Base-by-base conservation (phyloP, 2,797 vertebrate species). In the Microchirus variegatus region DNA sequence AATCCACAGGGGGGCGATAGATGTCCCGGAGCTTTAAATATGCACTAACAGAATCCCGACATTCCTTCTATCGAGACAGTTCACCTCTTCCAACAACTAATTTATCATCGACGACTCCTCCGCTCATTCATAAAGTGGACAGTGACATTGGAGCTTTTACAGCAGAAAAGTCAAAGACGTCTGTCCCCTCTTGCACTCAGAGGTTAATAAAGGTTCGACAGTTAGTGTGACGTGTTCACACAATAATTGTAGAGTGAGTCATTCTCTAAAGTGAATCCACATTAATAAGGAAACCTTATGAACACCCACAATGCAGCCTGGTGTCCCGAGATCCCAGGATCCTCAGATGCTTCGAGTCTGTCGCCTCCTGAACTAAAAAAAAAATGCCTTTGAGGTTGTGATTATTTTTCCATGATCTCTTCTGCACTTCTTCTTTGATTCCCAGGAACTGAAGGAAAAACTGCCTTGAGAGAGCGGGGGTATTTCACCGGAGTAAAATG, bases 141-240 rank as follows among this genome's bases (percentile, higher is more conserved):
- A 38, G 67, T 0, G 17, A 72, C 55, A 75, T 53, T 57, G 42
- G 60, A 38, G 43, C 57, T 18, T 31, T 81, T 65, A 75, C 64
- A 67, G 65, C 59, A 61, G 67, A 53, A 35, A 59, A 67, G 65
- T 41, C 63, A n/a, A 35, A 64, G 54, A 59, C 2, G 17, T 61
- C 46, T 63, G 63, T 44, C 53, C 57, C 35, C 15, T 57, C 26
- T 37, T 65, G 70, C 75, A 65, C 67, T 73, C 55, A 65, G 42
- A 71, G 75, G 70, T 77, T 71, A 69, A 82, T 83, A 79, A 79
- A 81, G 62, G 74, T 44, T n/a, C n/a, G n/a, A 48, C 63, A 64
- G 63, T 78, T 70, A 78, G 77, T 65, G 47, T 43, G 55, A 76
- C 46, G 58, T 49, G 55, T 75, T 73, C 49, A 47, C 22, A 51